Base-by-base conservation (phyloP, 2,113 vertebrate genomes). In the Gnathonemus echidnorhynchus region DNA sequence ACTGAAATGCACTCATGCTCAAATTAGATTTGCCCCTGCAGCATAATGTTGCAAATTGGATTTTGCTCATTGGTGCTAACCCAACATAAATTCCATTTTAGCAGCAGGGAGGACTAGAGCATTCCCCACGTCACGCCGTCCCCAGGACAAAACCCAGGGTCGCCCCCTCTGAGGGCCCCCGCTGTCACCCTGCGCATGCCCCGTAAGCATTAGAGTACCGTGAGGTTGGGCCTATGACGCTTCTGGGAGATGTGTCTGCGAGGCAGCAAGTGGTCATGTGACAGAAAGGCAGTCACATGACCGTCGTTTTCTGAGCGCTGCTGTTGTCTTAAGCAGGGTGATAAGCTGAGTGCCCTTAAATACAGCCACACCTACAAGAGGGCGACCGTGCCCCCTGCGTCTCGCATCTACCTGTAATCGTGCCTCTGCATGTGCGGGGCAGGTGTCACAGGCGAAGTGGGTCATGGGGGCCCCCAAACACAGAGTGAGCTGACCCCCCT, bases 71-170 rank as follows among this genome's bases (percentile, higher is more conserved):
- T 96, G 94, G 94, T 95, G 94, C 93, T 93, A 94, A 94, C 93
- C 95, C 92, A 95, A 95, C 94, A 94, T 94, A 95, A 95, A 95
- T 96, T 96, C 93, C 93, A 95, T 95, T 95, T 95, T 94, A 94
- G 95, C 94, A 92, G 92, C 92, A 91, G 92, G 93, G 90, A 91
- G 92, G 91, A 90, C 62, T 83, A 70, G 90, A 89, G 89, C 31
- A 89, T 90, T 90, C 92, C 10, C 58, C 89, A 46, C 85, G 89
- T 90, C 90, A 90, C 87, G 58, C 46, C 58, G 66, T 66, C 66
- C 91, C 52, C 66, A 49, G 90, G 88, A 88, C 88, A 88, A 50
- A 90, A 88, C 86, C 19, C 89, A 70, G 84, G 83, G 80, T 89
- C 88, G 88, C 88, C 87, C 89, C 62, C 56, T 56, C 88, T 91